A percentile compares a stretch with the other conserved stretches of the same genome.
Evolutionary conservation across 2,113 vertebrate genomes (phyloP).

Genomic region (Antigone vipio): DNA sequence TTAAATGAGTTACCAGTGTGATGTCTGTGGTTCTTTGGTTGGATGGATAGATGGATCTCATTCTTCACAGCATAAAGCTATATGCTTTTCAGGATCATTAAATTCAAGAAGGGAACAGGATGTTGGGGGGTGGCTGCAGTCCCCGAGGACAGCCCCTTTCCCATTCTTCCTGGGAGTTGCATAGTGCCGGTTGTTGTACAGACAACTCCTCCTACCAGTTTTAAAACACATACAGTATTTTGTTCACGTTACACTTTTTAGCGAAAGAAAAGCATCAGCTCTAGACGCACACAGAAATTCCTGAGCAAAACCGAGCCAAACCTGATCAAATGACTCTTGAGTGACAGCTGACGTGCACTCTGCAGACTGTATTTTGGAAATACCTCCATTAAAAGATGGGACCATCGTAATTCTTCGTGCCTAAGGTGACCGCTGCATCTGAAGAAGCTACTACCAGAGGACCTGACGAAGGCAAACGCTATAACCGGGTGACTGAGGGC

Average conservation of each 20-base stretch:
- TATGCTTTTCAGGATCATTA: background rate
- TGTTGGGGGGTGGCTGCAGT: background rate
- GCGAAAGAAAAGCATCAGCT: background rate
- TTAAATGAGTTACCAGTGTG: background rate
- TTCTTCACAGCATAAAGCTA: background rate
- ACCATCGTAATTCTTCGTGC: background rate
- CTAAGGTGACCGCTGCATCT: background rate
- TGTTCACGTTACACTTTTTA: background rate
- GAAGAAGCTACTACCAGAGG: background rate
- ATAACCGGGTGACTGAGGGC: background rate
- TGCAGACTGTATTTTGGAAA: background rate
- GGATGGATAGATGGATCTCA: background rate
- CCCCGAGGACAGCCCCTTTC: background rate
- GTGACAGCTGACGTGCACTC: rapidly evolving
- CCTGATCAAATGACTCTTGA: background rate
- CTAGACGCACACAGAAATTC: background rate
- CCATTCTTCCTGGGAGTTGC: background rate
- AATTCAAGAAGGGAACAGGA: background rate
- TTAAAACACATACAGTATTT: background rate
- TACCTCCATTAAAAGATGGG: background rate
- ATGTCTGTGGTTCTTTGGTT: rapidly evolving
- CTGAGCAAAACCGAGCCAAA: background rate
- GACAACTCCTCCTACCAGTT: background rate
- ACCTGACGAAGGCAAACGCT: background rate
- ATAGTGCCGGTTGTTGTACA: background rate